Percentiles rank a stretch among this genome's conserved stretches.
Evolutionary conservation across 2,888 invertebrate species (phyloP).

Genomic region (Papilio demoleus): DNA sequence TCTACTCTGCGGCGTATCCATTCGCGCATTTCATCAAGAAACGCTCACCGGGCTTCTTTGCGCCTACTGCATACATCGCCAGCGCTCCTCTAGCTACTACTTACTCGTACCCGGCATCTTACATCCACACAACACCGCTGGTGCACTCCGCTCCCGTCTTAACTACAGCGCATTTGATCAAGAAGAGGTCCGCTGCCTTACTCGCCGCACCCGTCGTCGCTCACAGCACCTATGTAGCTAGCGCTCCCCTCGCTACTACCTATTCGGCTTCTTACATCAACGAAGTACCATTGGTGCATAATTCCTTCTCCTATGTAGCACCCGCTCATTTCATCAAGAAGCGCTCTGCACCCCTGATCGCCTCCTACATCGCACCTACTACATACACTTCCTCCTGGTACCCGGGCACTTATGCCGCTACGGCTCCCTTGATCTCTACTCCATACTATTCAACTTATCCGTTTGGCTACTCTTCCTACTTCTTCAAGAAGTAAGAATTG

Average conservation of each 20-base stretch:
- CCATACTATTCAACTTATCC: conserved; percentile 45
- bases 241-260: conserved; percentile 55
- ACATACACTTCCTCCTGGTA: conserved; percentile 45
- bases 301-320: conserved; percentile 58
- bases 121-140: conserved; percentile 46
- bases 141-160: conserved; percentile 50
- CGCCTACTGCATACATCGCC: conserved; percentile 52
- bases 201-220: conserved; percentile 47
- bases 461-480: conserved; percentile 26
- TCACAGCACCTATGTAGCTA: conserved; percentile 53
- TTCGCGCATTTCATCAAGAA: conserved; percentile 65
- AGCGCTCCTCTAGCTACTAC: conserved; percentile 44
- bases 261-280: conserved; percentile 53
- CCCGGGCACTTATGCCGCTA: conserved; percentile 43
- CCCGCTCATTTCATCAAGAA: conserved; percentile 65
- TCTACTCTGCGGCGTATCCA: conserved; percentile 58
- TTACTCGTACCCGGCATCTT: conserved; percentile 42
- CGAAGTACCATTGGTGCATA: conserved; percentile 55
- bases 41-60: conserved; percentile 53
- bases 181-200: conserved; percentile 61
- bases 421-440: conserved; percentile 56
- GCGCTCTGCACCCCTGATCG: conserved; percentile 55
- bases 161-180: conserved; percentile 61
- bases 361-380: conserved; percentile 57
- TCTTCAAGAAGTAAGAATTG: conserved; percentile 29